Percentiles rank a stretch among this genome's conserved stretches.
Conservation (phyloP, 2,888 invertebrate genomes). For the Hirtodrosophila cameraria region DNA sequence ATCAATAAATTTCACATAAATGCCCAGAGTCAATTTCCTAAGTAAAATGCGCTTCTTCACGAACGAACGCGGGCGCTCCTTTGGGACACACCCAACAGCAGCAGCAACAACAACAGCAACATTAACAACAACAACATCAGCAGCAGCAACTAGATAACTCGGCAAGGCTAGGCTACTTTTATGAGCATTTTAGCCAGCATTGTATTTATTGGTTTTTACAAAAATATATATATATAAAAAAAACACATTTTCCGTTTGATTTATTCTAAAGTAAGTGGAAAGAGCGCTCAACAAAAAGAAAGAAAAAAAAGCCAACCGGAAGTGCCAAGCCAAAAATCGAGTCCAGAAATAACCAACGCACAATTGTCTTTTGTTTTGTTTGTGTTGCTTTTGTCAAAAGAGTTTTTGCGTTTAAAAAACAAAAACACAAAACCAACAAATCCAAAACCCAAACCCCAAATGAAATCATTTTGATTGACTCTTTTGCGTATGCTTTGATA, state of each 20-base stretch:
- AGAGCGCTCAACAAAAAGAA: conserved; percentile 23
- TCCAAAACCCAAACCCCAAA: conserved; percentile 29
- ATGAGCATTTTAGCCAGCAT: conserved; percentile 37
- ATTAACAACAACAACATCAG: conserved; percentile 1
- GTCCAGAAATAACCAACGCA: conserved; percentile 45
- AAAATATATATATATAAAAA: conserved; percentile 25
- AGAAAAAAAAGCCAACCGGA: conserved; percentile 59
- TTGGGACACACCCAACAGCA: conserved; percentile 45
- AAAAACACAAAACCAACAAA: conserved; percentile 11
- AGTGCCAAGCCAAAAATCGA: conserved; percentile 59
- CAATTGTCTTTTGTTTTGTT: conserved; percentile 57
- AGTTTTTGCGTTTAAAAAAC: conserved; percentile 29
- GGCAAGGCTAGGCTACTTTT: conserved; percentile 28
- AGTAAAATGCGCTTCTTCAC: conserved; percentile 65
- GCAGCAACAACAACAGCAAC: conserved; percentile 1
- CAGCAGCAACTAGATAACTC: background rate
- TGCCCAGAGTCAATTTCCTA: conserved; percentile 50
- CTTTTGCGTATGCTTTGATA: conserved; percentile 20
- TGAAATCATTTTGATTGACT: conserved; percentile 66
- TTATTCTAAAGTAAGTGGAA: conserved; percentile 66
- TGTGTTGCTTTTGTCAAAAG: conserved; percentile 41
- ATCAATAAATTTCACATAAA: conserved; percentile 74
- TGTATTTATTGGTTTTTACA: conserved; percentile 44
- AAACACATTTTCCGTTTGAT: conserved; percentile 73
- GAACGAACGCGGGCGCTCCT: conserved; percentile 71